Evolutionary conservation across 92 coral and sea anemone species (phyloP).

Genomic region (Zoanthus solanderi): DNA sequence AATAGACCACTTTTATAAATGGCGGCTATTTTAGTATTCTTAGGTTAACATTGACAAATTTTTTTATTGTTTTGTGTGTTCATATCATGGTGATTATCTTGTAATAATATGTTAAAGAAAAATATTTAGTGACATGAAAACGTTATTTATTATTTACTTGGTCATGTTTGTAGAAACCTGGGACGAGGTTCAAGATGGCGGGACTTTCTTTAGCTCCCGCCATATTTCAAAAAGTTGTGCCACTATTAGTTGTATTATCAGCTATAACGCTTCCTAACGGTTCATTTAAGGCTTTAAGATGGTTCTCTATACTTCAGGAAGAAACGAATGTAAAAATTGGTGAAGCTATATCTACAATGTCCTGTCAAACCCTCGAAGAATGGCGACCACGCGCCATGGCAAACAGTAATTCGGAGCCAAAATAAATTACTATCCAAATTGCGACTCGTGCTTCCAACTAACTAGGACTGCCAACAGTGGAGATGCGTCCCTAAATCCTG

Average conservation of each 20-base stretch:
- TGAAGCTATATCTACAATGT: not conserved
- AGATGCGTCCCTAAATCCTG: conserved; percentile 50
- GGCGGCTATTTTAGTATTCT: too few relatives aligned
- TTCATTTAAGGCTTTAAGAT: not conserved
- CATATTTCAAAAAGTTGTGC: too few relatives aligned
- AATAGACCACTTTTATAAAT: too few relatives aligned
- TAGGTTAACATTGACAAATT: too few relatives aligned
- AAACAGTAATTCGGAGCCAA: conserved; percentile 53
- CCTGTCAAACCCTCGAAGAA: not conserved
- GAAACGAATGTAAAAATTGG: conserved; percentile 34
- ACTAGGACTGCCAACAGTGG: conserved; percentile 50
- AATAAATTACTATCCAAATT: conserved; percentile 45
- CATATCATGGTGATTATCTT: too few relatives aligned
- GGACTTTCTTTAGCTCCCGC: too few relatives aligned
- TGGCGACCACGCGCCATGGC: conserved; percentile 33
- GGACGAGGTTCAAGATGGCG: too few relatives aligned
- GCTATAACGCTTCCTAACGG: conserved; percentile 21
- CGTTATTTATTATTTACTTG: too few relatives aligned
- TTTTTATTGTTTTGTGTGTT: too few relatives aligned
- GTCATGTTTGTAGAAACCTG: too few relatives aligned
- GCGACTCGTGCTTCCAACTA: conserved; percentile 11
- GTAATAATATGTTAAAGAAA: too few relatives aligned
- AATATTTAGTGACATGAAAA: too few relatives aligned
- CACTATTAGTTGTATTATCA: not conserved
- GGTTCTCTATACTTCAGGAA: conserved; percentile 35